phyloP scores from a whole-genome alignment of 1,140 invertebrate species.

The Calephelis virginiensis region DNA sequence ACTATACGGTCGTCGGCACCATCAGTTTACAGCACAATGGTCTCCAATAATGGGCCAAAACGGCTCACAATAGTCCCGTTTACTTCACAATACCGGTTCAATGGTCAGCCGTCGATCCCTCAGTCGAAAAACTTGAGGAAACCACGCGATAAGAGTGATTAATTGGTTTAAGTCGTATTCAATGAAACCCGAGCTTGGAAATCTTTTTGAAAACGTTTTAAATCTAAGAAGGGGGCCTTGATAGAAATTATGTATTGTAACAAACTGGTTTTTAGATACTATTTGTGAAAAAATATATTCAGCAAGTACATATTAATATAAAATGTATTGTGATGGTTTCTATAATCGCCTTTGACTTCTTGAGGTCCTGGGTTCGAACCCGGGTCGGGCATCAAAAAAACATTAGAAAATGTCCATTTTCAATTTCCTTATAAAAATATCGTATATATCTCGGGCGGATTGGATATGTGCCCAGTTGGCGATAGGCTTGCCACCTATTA shows the following conservation, averaged over 20 bases:
- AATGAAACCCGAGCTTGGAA: constrained; percentile 10
- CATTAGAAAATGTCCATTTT: no score
- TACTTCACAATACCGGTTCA: constrained; percentile 56
- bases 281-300: no score
- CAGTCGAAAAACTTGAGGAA: constrained; percentile 60
- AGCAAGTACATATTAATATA: no score
- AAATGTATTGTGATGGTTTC: no score
- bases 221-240: neutral
- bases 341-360: no score
- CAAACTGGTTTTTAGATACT: no score
- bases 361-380: no score
- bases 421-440: no score
- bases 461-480: no score
- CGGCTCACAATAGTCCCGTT: constrained; percentile 52
- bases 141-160: constrained; percentile 69
- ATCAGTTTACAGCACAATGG: constrained; percentile 64
- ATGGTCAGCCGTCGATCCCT: constrained; percentile 59
- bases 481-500: no score
- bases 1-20: constrained; percentile 44
- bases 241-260: neutral
- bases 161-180: constrained; percentile 11
- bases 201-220: constrained; percentile 8
- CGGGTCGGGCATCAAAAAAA: no score
- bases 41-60: constrained; percentile 54
- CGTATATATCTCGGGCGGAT: no score